Conservation (phyloP, 2,113 vertebrate species). For the Colistium nudipinnis region DNA sequence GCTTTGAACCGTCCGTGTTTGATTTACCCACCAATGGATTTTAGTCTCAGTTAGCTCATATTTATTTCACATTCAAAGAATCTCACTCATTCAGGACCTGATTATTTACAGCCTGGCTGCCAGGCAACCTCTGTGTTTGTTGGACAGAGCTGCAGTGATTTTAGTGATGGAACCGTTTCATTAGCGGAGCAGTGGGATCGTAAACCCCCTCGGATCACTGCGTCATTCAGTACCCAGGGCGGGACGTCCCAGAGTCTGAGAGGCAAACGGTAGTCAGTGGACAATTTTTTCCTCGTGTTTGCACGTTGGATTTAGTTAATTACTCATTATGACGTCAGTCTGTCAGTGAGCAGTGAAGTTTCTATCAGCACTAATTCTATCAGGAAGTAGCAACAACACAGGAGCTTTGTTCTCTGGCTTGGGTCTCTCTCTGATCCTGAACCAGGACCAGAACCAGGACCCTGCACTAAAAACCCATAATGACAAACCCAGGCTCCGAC, state of each 20-base stretch:
- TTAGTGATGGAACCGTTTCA: conserved; percentile 47
- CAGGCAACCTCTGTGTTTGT: no score
- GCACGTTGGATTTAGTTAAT: neutral
- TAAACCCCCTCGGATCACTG: conserved; percentile 25
- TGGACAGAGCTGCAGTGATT: conserved; percentile 10
- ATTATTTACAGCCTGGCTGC: no score
- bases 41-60: neutral
- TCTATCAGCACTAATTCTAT: conserved; percentile 36
- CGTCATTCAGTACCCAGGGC: neutral
- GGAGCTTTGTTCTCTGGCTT: no score
- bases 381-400: conserved; percentile 24
- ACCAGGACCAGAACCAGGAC: no score
- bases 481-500: no score
- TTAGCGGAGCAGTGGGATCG: conserved; percentile 13
- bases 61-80: no score
- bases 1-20: neutral
- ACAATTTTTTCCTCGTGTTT: neutral
- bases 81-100: no score
- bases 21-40: neutral
- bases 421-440: no score
- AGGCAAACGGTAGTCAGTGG: no score
- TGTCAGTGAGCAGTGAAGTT: neutral
- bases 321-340: conserved; percentile 14
- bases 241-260: conserved; percentile 9
- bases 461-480: no score